Conservation (phyloP, 1,140 invertebrate species). For the Aporrectodea caliginosa region DNA sequence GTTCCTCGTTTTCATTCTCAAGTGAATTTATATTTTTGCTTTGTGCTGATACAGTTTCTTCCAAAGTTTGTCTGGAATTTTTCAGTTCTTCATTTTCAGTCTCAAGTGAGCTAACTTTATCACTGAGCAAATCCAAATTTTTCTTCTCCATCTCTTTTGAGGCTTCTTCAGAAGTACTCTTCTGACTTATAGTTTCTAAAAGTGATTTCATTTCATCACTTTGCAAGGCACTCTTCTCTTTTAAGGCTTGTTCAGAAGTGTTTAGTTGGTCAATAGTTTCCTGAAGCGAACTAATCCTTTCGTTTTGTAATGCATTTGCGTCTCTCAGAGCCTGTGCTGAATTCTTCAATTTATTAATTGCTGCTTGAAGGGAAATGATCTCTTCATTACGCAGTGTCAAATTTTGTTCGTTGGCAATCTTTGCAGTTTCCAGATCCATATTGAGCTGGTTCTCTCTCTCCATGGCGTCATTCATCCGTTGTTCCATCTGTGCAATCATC, state of each 20-base stretch:
- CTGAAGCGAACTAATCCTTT: not conserved
- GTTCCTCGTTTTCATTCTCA: not conserved
- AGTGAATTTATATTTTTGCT: not conserved
- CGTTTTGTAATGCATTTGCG: not conserved
- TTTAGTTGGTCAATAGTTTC: not conserved
- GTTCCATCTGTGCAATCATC: conserved; percentile 31
- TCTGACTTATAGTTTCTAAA: not conserved
- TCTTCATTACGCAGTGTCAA: not conserved
- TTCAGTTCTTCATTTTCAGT: not conserved
- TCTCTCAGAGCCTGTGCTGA: not conserved
- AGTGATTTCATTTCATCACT: not conserved
- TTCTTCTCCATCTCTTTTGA: not conserved
- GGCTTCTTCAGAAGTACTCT: not conserved
- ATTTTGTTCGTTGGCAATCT: conserved; percentile 25
- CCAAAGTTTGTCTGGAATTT: not conserved
- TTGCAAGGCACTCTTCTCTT: not conserved
- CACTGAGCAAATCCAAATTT: not conserved
- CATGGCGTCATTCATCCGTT: conserved; percentile 17
- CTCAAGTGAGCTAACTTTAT: not conserved
- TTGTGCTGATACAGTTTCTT: conserved; percentile 11
- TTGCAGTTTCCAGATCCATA: conserved; percentile 19
- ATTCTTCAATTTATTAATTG: not conserved
- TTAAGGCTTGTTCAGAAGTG: not conserved
- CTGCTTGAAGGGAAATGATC: not conserved
- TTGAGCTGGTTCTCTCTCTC: conserved; percentile 24